Percentiles rank a stretch among this genome's conserved stretches.
phyloP scores from a whole-genome alignment of 1,140 invertebrate genomes.

The Hermetia illucens region DNA sequence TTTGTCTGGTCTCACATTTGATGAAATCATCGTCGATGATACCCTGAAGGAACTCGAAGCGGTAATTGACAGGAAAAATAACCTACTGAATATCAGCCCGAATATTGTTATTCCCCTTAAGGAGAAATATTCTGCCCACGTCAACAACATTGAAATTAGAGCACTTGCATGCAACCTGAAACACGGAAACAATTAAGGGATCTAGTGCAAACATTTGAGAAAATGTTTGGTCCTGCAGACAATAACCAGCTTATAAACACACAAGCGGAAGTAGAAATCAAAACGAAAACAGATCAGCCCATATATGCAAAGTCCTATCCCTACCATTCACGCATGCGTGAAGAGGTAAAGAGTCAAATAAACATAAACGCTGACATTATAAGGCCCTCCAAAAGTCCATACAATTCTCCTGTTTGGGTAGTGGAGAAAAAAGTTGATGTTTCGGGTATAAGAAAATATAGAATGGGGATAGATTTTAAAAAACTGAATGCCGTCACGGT shows the following conservation, averaged over 20 bases:
- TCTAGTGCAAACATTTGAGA: too few relatives aligned
- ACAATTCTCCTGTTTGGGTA: constrained; percentile 3
- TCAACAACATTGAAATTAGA: constrained; percentile 4
- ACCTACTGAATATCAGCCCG: neutral
- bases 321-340: too few relatives aligned
- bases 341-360: too few relatives aligned
- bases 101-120: constrained; percentile 3
- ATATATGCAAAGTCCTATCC: too few relatives aligned
- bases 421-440: constrained; percentile 8
- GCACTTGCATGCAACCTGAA: too few relatives aligned
- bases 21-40: constrained; percentile 7
- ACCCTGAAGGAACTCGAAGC: constrained; percentile 5
- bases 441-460: constrained; percentile 7
- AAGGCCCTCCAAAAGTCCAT: too few relatives aligned
- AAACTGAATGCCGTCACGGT: constrained; percentile 27
- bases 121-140: neutral
- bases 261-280: too few relatives aligned
- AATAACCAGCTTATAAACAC: too few relatives aligned
- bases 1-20: constrained; percentile 2
- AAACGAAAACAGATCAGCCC: too few relatives aligned
- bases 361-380: too few relatives aligned
- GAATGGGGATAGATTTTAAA: constrained; percentile 24
- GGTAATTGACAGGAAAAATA: constrained; percentile 3
- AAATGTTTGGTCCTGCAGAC: too few relatives aligned
- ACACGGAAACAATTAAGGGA: too few relatives aligned